These are phyloP conservation scores for Dendrolimus punctatus DNA, from an alignment of 1,140 invertebrate species.

Conservation along the genomic window DNA sequence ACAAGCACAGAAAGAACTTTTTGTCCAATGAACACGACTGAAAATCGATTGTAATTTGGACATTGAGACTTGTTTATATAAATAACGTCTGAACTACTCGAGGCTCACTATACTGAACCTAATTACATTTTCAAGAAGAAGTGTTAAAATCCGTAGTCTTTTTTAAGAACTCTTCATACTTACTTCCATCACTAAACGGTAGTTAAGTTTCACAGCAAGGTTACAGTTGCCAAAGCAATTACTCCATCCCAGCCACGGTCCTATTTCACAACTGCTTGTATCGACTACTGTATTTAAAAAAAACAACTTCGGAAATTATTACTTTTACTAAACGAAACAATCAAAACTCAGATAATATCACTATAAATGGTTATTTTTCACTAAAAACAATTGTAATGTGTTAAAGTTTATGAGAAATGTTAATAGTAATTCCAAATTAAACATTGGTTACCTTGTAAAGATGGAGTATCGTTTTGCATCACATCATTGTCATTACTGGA, in stretches of 20 bases:
- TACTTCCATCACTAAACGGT: constrained; percentile 45
- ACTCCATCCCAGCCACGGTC: constrained; percentile 57
- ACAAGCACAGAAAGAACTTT: no score
- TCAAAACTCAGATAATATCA: neutral
- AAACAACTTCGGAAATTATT: constrained; percentile 1
- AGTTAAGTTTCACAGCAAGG: constrained; percentile 51
- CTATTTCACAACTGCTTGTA: constrained; percentile 39
- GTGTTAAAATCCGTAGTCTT: no score
- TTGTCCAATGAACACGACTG: no score
- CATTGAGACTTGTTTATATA: no score
- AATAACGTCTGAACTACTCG: no score
- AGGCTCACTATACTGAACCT: no score
- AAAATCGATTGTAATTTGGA: no score
- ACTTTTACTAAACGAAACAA: constrained; percentile 1
- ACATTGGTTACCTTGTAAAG: constrained; percentile 22
- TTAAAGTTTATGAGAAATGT: no score
- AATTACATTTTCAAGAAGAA: no score
- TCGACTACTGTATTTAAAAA: constrained; percentile 14
- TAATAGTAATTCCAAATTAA: neutral
- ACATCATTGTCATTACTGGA: constrained; percentile 50
- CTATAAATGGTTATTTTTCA: no score
- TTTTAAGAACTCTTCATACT: constrained; percentile 16
- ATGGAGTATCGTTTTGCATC: constrained; percentile 43
- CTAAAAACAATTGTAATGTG: no score
- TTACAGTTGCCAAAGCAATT: constrained; percentile 53